Conservation (phyloP, 2,113 vertebrate species). For the Microcebus jonahi region DNA sequence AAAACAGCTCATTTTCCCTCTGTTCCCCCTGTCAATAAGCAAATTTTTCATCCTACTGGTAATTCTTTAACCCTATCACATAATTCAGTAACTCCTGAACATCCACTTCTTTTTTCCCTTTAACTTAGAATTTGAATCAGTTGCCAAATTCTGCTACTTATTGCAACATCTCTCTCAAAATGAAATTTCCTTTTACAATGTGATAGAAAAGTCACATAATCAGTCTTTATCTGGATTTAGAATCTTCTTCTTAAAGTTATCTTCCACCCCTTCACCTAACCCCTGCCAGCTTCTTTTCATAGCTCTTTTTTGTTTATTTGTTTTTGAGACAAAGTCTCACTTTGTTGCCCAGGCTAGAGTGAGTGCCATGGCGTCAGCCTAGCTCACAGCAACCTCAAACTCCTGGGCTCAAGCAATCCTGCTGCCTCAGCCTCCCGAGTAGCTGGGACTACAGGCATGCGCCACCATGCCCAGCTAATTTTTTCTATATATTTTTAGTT, state of each 20-base stretch:
- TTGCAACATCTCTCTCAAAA: background rate
- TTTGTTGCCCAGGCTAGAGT: no score
- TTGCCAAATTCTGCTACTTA: constrained; percentile 20
- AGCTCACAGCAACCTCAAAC: no score
- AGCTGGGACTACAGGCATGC: no score
- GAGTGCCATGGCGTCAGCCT: no score
- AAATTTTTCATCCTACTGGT: background rate
- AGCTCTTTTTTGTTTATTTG: no score
- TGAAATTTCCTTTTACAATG: background rate
- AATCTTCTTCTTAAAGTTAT: constrained; percentile 25
- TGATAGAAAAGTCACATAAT: background rate
- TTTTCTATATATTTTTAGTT: no score
- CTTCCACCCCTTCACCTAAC: background rate
- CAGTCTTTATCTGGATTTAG: background rate
- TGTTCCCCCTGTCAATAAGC: background rate
- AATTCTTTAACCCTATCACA: background rate
- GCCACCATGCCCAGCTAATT: no score
- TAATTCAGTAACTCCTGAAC: background rate
- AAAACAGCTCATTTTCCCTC: constrained; percentile 15
- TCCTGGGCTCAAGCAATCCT: no score
- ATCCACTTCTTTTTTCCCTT: background rate
- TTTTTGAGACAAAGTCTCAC: no score
- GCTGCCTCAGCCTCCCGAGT: no score
- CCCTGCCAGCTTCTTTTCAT: background rate
- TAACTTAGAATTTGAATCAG: background rate